Base-by-base conservation (phyloP, 2,797 vertebrate genomes). In the Pseudochirops corinnae region DNA sequence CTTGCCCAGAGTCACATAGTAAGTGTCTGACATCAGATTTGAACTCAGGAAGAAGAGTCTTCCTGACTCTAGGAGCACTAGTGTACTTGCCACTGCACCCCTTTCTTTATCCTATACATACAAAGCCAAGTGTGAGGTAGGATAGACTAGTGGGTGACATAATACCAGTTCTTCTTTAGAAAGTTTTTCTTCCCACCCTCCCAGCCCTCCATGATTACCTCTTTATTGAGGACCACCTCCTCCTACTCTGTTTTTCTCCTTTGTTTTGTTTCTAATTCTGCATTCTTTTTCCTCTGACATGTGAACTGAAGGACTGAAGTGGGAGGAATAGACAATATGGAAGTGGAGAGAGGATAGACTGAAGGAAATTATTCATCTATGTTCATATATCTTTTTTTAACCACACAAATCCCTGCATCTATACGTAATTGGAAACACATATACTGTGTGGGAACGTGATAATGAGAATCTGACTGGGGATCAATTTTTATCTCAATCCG, bases 401-500 rank as follows among this genome's bases (percentile, higher is more conserved):
- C 56, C 52, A 56, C 14, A 62, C 57, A n/a, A 60, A 21, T 93
- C 24, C 87, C 92, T 94, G 87, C 46, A 3, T 56, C 39, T 82
- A 0, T 24, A 55, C 95, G 92, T 96, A 93, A 5, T 95, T 93
- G 52, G 74, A 91, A 91, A n/a, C 39, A 50, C 26, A 62, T 12
- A 13, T 57, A 92, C 90, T 87, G 26, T 92, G n/a, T 91, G 91
- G 91, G 67, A 92, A 46, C n/a, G 55, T 82, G 58, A 92, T 92
- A 90, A 93, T n/a, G 90, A 94, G 60, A 74, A 93, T 93, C 95
- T 96, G 92, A 74, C 82, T 93, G 53, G 94, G 94, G 91, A 94
- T 96, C 92, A 95, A 26, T 90, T 97, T 95, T 93, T 96, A 55
- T 93, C 94, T 95, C 94, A 93, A 94, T 95, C 93, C 96, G 90